Evolutionary conservation across 2,888 invertebrate genomes (phyloP), one percentile per base, ranked within the genome.

Genomic region (Neelides folsomi): DNA sequence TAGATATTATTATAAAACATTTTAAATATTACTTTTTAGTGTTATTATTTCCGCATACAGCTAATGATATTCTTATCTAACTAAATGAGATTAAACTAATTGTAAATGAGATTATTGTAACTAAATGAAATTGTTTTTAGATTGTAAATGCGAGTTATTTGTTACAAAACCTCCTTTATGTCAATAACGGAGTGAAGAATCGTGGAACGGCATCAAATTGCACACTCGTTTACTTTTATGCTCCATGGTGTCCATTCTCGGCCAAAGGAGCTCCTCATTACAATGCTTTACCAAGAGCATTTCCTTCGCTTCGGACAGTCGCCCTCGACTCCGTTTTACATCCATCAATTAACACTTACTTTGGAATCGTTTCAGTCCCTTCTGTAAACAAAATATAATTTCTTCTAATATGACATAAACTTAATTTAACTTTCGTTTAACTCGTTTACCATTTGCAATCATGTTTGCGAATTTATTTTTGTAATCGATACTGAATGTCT

Each of bases 351-450:
- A 92, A 89, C 71, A 86, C 89, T 0, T 86, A 89, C 65, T 89
- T 86, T 71, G 92, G 92, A 9, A 85, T 92, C 53, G 82, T 89
- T 8, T 90, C 89, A 15, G 82, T 93, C 38, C 93, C 93, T 7
- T 87, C 89, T 2, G 68, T 92, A 27, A 27, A 27, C 27, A 27
- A 27, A 27, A 27, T 5, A 27, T 27, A 7, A n/a, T n/a, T n/a
- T n/a, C n/a, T n/a, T n/a, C n/a, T n/a, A n/a, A n/a, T n/a, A n/a
- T n/a, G n/a, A n/a, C n/a, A n/a, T n/a, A n/a, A n/a, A 27, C 27
- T 27, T 27, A 27, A 27, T 27, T 27, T 27, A 3, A 27, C 7
- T 7, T 27, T 5, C 27, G 27, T 27, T 27, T 27, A 27, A 27
- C 7, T 27, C 7, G 4, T 7, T n/a, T n/a, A n/a, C n/a, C n/a